A percentile compares a stretch with the other conserved stretches of the same genome.
Evolutionary conservation across 2,888 invertebrate species (phyloP).

Genomic region (Ophion ventricosus): DNA sequence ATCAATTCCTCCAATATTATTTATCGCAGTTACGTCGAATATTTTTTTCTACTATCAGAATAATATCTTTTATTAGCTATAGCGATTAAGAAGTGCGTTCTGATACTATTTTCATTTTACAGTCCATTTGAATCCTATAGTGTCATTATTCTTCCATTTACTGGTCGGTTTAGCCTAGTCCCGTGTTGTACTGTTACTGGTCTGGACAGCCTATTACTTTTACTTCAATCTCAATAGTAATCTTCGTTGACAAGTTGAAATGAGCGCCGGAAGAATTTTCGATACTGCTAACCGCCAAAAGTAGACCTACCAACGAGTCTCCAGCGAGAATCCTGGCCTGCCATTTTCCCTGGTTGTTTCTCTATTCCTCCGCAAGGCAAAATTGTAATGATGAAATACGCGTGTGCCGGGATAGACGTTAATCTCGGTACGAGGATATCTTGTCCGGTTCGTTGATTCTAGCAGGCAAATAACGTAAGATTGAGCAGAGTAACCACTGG

Average conservation of each 20-base stretch:
- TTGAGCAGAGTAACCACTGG: conserved; percentile 62
- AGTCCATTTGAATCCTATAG: too few relatives aligned
- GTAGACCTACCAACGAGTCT: neutral
- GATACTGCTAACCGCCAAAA: neutral
- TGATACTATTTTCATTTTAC: too few relatives aligned
- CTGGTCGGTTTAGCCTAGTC: too few relatives aligned
- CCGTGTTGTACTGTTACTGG: conserved; percentile 20
- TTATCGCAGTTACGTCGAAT: too few relatives aligned
- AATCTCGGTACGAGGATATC: conserved; percentile 32
- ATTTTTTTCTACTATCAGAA: too few relatives aligned
- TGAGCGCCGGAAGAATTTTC: neutral
- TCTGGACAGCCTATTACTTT: conserved; percentile 41
- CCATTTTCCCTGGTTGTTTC: too few relatives aligned
- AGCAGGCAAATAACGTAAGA: conserved; percentile 67
- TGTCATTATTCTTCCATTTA: too few relatives aligned
- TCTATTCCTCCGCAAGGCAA: conserved; percentile 31
- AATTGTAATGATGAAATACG: conserved; percentile 59
- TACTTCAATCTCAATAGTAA: conserved; percentile 4
- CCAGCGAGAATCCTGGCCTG: too few relatives aligned
- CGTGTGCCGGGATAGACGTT: conserved; percentile 37
- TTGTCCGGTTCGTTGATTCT: conserved; percentile 64
- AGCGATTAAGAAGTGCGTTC: too few relatives aligned
- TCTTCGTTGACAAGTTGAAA: conserved; percentile 22
- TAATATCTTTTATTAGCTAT: too few relatives aligned
- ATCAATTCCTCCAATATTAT: too few relatives aligned